Conservation (phyloP, 2,888 invertebrate species). For the Carcina quercana region DNA sequence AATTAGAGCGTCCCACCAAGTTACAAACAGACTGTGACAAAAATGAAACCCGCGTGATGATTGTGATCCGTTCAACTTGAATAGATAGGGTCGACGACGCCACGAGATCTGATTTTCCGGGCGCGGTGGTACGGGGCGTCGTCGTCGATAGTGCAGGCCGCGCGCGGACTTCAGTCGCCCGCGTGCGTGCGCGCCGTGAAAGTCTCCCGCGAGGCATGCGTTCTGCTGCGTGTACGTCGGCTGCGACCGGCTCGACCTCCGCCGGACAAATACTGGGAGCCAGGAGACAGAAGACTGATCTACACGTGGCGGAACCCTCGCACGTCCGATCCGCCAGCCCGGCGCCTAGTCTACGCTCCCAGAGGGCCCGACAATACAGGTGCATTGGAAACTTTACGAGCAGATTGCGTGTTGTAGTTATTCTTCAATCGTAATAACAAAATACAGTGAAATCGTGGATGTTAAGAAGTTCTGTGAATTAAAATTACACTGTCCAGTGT, state of each 20-base stretch:
- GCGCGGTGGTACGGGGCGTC: conserved; percentile 47
- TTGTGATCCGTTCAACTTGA: conserved; percentile 62
- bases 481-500: too few species aligned
- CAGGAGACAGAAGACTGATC: conserved; percentile 73
- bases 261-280: conserved; percentile 52
- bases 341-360: conserved; percentile 72
- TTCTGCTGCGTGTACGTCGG: conserved; percentile 36
- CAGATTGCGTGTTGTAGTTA: conserved; percentile 1
- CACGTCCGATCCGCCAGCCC: conserved; percentile 54
- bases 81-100: conserved; percentile 65
- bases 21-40: conserved; percentile 61
- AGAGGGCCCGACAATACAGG: conserved; percentile 70
- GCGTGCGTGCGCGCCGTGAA: conserved; percentile 69
- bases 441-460: too few species aligned
- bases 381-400: conserved; percentile 18
- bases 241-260: conserved; percentile 21
- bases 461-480: too few species aligned
- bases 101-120: conserved; percentile 63
- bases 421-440: too few species aligned
- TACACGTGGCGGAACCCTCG: conserved; percentile 59
- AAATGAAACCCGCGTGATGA: conserved; percentile 55
- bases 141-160: conserved; percentile 44
- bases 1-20: conserved; percentile 17
- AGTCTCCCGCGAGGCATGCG: conserved; percentile 62
- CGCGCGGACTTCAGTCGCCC: conserved; percentile 53